phyloP scores from a whole-genome alignment of 2,888 invertebrate genomes.

The Sepiola atlantica region DNA sequence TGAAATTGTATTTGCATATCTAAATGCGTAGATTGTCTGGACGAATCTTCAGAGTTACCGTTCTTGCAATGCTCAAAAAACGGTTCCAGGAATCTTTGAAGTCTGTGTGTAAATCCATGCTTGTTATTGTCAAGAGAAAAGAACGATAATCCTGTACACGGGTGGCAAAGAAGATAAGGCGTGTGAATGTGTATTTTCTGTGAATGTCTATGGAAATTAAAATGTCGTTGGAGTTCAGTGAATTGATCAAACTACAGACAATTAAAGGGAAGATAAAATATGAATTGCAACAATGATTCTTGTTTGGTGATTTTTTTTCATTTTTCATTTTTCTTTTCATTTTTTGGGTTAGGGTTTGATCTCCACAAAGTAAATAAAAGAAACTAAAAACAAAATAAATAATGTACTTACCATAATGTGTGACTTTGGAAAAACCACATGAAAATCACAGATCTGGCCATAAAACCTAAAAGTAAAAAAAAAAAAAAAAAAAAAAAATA shows the following conservation, averaged over 20 bases:
- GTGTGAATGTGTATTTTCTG: not conserved
- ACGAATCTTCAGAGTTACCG: too few species aligned
- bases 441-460: constrained; percentile 47
- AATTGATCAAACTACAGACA: constrained; percentile 14
- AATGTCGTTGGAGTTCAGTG: not conserved
- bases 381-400: not conserved
- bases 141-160: not conserved
- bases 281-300: constrained; percentile 19
- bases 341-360: too few species aligned
- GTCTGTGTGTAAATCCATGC: not conserved
- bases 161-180: not conserved
- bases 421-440: constrained; percentile 47
- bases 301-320: not conserved
- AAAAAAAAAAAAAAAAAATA: not conserved
- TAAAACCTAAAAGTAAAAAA: constrained; percentile 45
- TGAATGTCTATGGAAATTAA: not conserved
- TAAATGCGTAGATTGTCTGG: too few species aligned
- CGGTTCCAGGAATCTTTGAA: not conserved
- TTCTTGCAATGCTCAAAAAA: not conserved
- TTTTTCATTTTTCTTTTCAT: too few species aligned
- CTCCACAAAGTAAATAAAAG: not conserved
- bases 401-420: constrained; percentile 45
- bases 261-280: constrained; percentile 9
- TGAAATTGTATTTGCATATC: too few species aligned
- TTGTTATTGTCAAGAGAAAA: constrained; percentile 1